A percentile compares a stretch with the other conserved stretches of the same genome.
Conservation (phyloP, 2,888 invertebrate species). For the Caenorhabditis virilis region DNA sequence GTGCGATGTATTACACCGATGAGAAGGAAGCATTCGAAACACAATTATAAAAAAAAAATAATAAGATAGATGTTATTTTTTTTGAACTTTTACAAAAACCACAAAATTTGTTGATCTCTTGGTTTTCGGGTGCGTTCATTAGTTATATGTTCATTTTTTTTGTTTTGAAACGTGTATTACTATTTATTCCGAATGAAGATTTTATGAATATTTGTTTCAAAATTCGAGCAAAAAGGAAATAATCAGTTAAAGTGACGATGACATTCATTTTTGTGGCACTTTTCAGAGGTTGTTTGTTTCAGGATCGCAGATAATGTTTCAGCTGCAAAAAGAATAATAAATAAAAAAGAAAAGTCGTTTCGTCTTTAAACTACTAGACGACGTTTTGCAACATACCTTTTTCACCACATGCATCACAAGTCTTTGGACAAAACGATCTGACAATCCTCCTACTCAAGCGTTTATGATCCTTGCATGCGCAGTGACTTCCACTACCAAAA, state of each 20-base stretch:
- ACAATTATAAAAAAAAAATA: slow-evolving; percentile 15
- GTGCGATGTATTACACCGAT: slow-evolving; percentile 12
- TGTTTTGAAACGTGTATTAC: too few species aligned
- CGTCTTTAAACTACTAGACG: too few species aligned
- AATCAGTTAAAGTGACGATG: not conserved
- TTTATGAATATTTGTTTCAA: too few species aligned
- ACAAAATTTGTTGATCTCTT: slow-evolving; percentile 4
- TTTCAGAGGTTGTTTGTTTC: not conserved
- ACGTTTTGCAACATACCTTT: too few species aligned
- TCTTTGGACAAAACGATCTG: slow-evolving; percentile 24
- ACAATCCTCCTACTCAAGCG: slow-evolving; percentile 22
- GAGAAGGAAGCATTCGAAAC: slow-evolving; percentile 44
- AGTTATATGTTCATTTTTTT: not conserved
- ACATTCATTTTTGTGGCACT: not conserved
- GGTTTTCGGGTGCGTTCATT: not conserved
- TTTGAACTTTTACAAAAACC: too few species aligned
- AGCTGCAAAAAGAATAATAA: not conserved
- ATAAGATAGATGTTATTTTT: too few species aligned
- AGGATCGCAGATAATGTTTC: not conserved
- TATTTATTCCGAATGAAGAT: too few species aligned
- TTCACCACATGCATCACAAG: slow-evolving; percentile 13
- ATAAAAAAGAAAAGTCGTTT: too few species aligned
- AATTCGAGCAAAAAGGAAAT: not conserved
- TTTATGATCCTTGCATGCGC: slow-evolving; percentile 29
- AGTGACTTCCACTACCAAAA: too few species aligned